phyloP scores from a whole-genome alignment of 2,113 vertebrate species.

The human (Homo sapiens) region GRCh38 chr7:132817001-132817500 shows the following conservation, averaged over 20 bases:
- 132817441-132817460: conserved; percentile 46
- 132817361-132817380: conserved; percentile 28
- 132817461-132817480: conserved; percentile 55
- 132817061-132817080: not conserved
- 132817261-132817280: not conserved
- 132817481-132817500: conserved; percentile 38
- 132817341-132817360: conserved; percentile 60
- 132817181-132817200: not conserved
- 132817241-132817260: conserved; percentile 51
- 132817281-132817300: conserved; percentile 66
- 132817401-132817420: not conserved
- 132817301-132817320: conserved; percentile 59
- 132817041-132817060: not conserved
- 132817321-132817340: conserved; percentile 48
- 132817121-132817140: not conserved
- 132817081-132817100: not conserved
- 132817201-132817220: not conserved
- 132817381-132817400: conserved; percentile 36
- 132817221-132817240: conserved; percentile 27
- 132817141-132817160: not conserved
- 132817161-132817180: conserved; percentile 11
- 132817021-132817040: not conserved
- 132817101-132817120: not conserved
- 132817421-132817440: conserved; percentile 33
- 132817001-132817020: not conserved